phyloP scores from a whole-genome alignment of 2,888 invertebrate genomes.

The Drosophila greeni region DNA sequence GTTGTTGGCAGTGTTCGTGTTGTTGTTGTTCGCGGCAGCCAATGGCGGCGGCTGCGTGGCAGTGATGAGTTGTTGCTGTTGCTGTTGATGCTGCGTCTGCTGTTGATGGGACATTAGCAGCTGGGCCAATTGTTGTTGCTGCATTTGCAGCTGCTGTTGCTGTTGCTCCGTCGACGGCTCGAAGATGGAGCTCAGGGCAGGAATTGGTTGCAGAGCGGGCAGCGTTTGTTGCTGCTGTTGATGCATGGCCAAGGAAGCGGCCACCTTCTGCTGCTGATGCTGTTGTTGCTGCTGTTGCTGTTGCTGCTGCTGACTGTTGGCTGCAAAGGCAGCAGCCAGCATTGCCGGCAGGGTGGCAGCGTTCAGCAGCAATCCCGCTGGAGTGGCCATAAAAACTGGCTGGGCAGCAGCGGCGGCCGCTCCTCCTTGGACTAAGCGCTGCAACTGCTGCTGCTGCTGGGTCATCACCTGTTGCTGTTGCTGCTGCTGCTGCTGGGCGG shows the following conservation, averaged over 20 bases:
- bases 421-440: constrained; percentile 60
- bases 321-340: constrained; percentile 73
- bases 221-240: constrained; percentile 63
- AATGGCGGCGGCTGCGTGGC: constrained; percentile 74
- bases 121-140: constrained; percentile 69
- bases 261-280: constrained; percentile 43
- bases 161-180: constrained; percentile 62
- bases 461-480: constrained; percentile 62
- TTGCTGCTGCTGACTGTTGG: constrained; percentile 68
- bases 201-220: constrained; percentile 78
- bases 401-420: constrained; percentile 73
- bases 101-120: constrained; percentile 56
- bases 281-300: constrained; percentile 42
- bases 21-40: constrained; percentile 61
- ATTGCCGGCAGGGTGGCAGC: constrained; percentile 78
- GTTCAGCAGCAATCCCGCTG: constrained; percentile 76
- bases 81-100: constrained; percentile 66
- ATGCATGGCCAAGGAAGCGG: constrained; percentile 54
- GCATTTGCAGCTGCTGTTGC: constrained; percentile 61
- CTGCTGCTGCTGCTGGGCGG: constrained; percentile 72
- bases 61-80: constrained; percentile 64
- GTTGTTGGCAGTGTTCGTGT: constrained; percentile 44
- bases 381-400: constrained; percentile 78
- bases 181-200: constrained; percentile 76
- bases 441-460: constrained; percentile 71